Percentiles rank a stretch among this genome's conserved stretches.
These are phyloP conservation scores for Phylloscopus collybita DNA, from an alignment of 2,797 vertebrate genomes.

Conservation along the genomic window DNA sequence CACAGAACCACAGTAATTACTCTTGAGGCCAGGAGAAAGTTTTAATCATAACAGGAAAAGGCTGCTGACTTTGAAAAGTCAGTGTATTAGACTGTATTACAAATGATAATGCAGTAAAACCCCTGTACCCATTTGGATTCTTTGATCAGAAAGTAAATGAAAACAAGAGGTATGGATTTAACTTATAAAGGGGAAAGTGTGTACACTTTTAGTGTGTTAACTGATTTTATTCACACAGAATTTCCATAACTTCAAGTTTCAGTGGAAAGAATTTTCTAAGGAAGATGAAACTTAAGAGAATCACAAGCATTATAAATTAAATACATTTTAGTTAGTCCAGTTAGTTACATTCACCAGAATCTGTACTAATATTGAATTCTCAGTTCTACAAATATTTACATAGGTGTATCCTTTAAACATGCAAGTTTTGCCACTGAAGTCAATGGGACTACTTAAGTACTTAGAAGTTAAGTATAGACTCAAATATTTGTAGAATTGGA, in stretches of 20 bases:
- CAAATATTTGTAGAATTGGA: conserved; percentile 33
- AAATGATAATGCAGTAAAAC: not conserved
- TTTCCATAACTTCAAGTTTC: not conserved
- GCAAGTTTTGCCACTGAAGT: not conserved
- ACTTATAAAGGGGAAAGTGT: not conserved
- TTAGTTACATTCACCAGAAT: not conserved
- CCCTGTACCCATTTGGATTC: not conserved
- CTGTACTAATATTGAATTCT: not conserved
- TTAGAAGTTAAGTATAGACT: conserved; percentile 16
- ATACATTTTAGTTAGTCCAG: not conserved
- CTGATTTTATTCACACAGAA: not conserved
- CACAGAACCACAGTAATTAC: conserved; percentile 43
- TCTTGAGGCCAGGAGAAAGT: not conserved
- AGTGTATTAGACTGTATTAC: not conserved
- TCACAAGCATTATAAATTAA: not conserved
- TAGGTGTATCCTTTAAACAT: conserved; percentile 4
- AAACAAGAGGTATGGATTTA: not conserved
- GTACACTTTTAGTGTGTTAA: not conserved
- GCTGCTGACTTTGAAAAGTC: not conserved
- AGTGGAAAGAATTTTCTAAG: not conserved
- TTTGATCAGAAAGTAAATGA: not conserved
- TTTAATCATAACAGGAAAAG: not conserved
- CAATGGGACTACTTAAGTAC: not conserved
- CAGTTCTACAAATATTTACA: conserved; percentile 3
- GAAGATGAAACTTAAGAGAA: not conserved